phyloP scores from a whole-genome alignment of 92 coral and sea anemone genomes.

The Paramuricea clavata region DNA sequence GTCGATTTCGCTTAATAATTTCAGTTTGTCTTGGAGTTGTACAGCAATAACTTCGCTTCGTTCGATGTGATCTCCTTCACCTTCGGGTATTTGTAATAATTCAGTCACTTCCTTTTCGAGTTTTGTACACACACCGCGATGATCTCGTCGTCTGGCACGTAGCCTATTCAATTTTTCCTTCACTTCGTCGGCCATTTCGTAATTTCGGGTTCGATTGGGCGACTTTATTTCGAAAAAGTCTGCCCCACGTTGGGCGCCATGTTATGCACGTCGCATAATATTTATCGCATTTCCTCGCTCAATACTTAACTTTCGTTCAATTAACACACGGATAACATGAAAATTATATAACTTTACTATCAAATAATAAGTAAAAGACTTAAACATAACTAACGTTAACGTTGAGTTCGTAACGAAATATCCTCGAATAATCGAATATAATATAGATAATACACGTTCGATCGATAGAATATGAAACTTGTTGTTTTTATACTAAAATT shows the following conservation, averaged over 20 bases:
- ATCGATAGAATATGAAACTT: too few relatives aligned
- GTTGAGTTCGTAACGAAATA: too few relatives aligned
- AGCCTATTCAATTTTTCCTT: slow-evolving; percentile 4
- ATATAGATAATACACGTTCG: too few relatives aligned
- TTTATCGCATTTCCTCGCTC: too few relatives aligned
- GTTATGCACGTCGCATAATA: too few relatives aligned
- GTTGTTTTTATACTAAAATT: too few relatives aligned
- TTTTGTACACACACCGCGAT: slow-evolving; percentile 20
- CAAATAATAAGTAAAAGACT: too few relatives aligned
- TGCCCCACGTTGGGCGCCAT: slow-evolving; percentile 42
- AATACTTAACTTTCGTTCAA: too few relatives aligned
- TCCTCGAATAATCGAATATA: too few relatives aligned
- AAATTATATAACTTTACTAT: too few relatives aligned
- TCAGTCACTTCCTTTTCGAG: slow-evolving; percentile 9
- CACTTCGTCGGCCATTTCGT: not conserved
- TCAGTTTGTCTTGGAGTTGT: not conserved
- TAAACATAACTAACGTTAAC: too few relatives aligned
- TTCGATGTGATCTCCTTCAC: not conserved
- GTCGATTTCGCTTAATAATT: not conserved
- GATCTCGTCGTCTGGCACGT: not conserved
- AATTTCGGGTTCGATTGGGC: not conserved
- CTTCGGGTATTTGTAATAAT: not conserved
- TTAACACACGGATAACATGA: too few relatives aligned
- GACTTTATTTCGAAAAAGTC: not conserved
- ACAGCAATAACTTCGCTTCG: not conserved